Base-by-base conservation (phyloP, 2,113 vertebrate species). In the Raja brachyura region DNA sequence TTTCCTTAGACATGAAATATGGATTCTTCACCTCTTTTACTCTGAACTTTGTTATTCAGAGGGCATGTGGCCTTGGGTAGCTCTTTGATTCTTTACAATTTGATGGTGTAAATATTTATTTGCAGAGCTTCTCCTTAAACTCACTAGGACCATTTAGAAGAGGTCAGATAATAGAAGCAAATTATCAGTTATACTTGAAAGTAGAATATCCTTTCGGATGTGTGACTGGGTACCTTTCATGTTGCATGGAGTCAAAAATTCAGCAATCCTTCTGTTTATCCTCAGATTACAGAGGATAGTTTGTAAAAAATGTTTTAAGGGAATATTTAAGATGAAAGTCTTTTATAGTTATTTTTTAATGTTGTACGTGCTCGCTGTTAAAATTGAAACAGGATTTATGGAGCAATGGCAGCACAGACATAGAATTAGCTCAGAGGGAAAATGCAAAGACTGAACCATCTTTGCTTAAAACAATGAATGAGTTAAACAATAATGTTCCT, bases 131-230 rank as follows among this genome's bases (percentile, higher is more conserved):
- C 66, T 39, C 68, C 10, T 70, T 33, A 90, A 66, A 39, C 18
- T 66, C 66, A 68, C 9, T 39, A 70, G n/a, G 63, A 66, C 63
- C 3, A 70, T 68, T 90, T 22, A 68, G 63, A 39, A 39, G 7
- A 90, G 39, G 61, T 70, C 66, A 90, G 66, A n/a, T 90, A 9
- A 90, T 66, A 68, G 79, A 54, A 83, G 79, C 48, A 56, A 56
- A 10, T 78, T 22, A 5, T 75, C 73, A 25, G 59, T 85, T 25
- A 85, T 9, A 85, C 59, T 59, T 56, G 59, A 59, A 59, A 59
- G 56, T 5, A 61, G 5, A 75, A 75, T 7, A 75, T 75, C 73
- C 28, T 75, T 73, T n/a, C 28, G 73, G 73, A 75, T 59, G 48
- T 10, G 5, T 59, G 54, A 28, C 54, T 59, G 22, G 20, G 39